These are phyloP conservation scores for Anticlea derivata DNA, from an alignment of 2,888 invertebrate genomes.

Conservation along the genomic window DNA sequence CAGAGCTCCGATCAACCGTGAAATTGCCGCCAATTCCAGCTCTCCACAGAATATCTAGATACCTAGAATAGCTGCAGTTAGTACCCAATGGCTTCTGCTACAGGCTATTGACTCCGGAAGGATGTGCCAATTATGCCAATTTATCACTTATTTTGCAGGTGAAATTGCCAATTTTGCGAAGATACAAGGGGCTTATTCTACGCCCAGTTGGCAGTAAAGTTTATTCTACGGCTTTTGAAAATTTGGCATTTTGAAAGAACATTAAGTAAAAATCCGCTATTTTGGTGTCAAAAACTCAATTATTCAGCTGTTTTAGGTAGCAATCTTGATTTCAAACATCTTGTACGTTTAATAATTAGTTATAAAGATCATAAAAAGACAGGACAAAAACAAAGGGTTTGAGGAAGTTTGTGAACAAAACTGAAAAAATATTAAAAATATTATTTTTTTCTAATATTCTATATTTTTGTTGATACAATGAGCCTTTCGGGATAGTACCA, in stretches of 20 bases:
- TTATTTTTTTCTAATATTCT: too few species aligned
- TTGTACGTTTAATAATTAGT: too few species aligned
- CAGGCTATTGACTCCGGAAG: constrained; percentile 6
- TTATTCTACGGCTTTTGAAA: not conserved
- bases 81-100: constrained; percentile 3
- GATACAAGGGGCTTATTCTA: not conserved
- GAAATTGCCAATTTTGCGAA: not conserved
- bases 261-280: too few species aligned
- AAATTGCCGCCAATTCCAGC: constrained; percentile 18
- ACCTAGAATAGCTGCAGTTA: constrained; percentile 5
- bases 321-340: too few species aligned
- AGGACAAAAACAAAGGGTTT: too few species aligned
- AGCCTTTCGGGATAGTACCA: too few species aligned
- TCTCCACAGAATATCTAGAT: constrained; percentile 17
- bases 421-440: too few species aligned
- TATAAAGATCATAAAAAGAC: not conserved
- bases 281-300: too few species aligned
- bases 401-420: too few species aligned
- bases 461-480: too few species aligned
- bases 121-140: not conserved
- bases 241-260: not conserved
- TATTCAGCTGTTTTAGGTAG: too few species aligned
- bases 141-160: not conserved
- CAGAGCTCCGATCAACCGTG: constrained; percentile 14
- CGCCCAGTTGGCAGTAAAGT: too few species aligned